Evolutionary conservation across 2,888 invertebrate species (phyloP), one percentile per base, ranked within the genome.

Genomic region (Tenthredo notha): DNA sequence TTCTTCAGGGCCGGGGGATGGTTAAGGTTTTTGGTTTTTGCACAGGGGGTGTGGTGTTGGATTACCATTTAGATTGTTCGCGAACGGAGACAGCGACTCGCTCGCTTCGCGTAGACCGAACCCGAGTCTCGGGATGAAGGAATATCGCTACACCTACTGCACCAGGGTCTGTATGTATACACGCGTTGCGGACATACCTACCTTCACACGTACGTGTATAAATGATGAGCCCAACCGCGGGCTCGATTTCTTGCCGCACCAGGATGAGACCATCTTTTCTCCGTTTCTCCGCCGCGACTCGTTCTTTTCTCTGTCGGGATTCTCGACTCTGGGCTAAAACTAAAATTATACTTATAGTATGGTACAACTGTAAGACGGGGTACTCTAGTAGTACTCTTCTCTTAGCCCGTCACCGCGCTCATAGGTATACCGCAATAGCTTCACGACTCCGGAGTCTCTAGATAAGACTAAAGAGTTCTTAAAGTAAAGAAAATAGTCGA

Each of bases 21-120:
- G 86, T 87, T 85, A 86, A 87, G 87, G 88, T 92, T 92, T 92
- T 92, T 89, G 87, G 89, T 92, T 92, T 92, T 92, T 91, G 90
- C 90, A 67, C 89, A 88, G 90, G 90, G 91, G 92, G 92, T 91
- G 92, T 92, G 92, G 92, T 91, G 87, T 90, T 88, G 91, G 89
- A 93, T 93, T 93, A 93, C 91, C 93, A 93, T 93, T 93, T 93
- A 93, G 90, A 93, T 93, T 92, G 92, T 91, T 89, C 86, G 74
- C 72, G 85, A 72, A 82, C 84, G 58, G 84, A 78, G 74, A 83
- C 65, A 83, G 78, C n/a, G 10, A 21, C 65, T 65, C 65, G 58
- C 21, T 37, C 47, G 37, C 18, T 47, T 29, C 37, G 54, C 33
- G 25, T 25, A 25, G 29, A 67, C 67, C 77, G 29, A 6, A 7